Percentiles rank a stretch among this genome's conserved stretches.
These are phyloP conservation scores for Hyla sarda DNA, from an alignment of 2,113 vertebrate species.

Conservation along the genomic window DNA sequence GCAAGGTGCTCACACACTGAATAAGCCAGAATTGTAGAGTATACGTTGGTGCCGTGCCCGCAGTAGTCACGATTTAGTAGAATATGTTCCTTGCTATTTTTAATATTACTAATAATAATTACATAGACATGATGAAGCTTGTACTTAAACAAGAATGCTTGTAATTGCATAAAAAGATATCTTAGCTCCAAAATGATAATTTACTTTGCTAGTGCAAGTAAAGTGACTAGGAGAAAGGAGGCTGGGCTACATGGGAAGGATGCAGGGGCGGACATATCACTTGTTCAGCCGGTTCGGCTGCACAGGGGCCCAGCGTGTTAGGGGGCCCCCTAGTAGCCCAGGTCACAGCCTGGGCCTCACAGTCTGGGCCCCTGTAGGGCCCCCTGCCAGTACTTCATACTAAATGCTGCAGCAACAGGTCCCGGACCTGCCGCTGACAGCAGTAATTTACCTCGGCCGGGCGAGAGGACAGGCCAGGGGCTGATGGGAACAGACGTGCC, in stretches of 20 bases:
- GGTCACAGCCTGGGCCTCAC: too few relatives aligned
- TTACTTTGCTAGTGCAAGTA: neutral
- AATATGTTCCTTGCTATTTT: neutral
- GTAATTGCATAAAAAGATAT: neutral
- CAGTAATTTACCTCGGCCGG: too few relatives aligned
- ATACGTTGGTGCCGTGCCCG: neutral
- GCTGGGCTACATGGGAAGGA: neutral
- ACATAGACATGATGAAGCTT: neutral
- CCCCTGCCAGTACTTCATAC: too few relatives aligned
- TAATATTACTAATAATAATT: neutral
- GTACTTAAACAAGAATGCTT: neutral
- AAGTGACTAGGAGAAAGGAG: neutral
- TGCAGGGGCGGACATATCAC: too few relatives aligned
- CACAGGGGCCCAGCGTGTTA: too few relatives aligned
- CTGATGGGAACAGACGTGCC: too few relatives aligned
- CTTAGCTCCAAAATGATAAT: neutral
- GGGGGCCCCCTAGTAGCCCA: too few relatives aligned
- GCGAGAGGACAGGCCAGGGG: too few relatives aligned
- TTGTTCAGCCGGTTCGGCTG: too few relatives aligned
- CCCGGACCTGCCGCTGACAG: too few relatives aligned
- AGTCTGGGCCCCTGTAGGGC: too few relatives aligned
- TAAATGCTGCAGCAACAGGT: too few relatives aligned
- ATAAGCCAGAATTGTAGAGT: neutral
- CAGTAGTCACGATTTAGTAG: neutral
- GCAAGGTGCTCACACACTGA: neutral